These are phyloP conservation scores for Catostylus mosaicus DNA, from an alignment of 30 jellyfish, hydroid and myxozoan genomes.

Conservation along the genomic window DNA sequence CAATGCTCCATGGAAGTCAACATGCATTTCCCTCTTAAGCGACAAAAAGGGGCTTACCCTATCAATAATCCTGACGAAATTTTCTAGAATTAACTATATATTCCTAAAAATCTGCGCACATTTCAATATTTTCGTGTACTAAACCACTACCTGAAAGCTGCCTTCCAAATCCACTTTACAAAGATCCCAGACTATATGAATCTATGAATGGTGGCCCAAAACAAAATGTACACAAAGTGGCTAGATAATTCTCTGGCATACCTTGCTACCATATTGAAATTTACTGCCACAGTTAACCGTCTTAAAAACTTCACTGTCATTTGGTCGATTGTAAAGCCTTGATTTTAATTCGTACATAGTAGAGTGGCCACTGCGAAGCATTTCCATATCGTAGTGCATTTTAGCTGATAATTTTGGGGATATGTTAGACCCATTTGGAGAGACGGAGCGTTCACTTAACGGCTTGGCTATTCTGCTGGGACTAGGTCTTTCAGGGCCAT, in stretches of 20 bases:
- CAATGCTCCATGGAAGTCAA: too few species aligned
- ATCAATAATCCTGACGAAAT: too few species aligned
- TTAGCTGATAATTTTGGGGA: background rate
- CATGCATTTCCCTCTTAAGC: too few species aligned
- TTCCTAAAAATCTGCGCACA: too few species aligned
- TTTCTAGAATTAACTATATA: too few species aligned
- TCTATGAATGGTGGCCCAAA: too few species aligned
- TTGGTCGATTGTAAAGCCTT: slow-evolving; percentile 54
- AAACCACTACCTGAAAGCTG: too few species aligned
- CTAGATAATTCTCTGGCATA: background rate
- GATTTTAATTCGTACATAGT: slow-evolving; percentile 40
- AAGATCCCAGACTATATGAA: too few species aligned
- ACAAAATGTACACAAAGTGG: too few species aligned
- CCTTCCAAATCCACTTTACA: too few species aligned
- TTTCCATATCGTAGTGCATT: slow-evolving; percentile 7
- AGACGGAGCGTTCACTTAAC: slow-evolving; percentile 19
- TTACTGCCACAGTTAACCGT: slow-evolving; percentile 7
- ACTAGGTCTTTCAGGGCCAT: background rate
- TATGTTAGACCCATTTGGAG: background rate
- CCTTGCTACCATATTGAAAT: background rate
- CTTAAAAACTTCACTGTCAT: slow-evolving; percentile 61
- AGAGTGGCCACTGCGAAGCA: slow-evolving; percentile 41
- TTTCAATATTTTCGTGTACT: too few species aligned
- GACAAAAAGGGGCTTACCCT: too few species aligned
- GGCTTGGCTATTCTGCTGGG: background rate